These are phyloP conservation scores for Phyllotis vaccarum DNA, from an alignment of 2,797 vertebrate genomes.

Conservation along the genomic window DNA sequence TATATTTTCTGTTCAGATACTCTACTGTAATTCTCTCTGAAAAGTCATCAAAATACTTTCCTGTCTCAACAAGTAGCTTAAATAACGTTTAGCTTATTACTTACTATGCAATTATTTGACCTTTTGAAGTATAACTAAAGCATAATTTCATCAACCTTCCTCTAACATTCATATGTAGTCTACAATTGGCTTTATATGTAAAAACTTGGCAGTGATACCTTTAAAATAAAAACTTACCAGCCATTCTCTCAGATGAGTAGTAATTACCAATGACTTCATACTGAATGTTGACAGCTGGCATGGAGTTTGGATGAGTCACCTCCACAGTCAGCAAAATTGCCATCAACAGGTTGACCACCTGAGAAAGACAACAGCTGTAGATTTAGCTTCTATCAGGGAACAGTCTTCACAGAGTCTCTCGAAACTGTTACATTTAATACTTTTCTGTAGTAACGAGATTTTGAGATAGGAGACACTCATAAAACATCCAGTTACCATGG, in stretches of 20 bases:
- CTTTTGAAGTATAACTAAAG: slow-evolving; percentile 23
- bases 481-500: background rate
- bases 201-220: background rate
- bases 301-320: slow-evolving; percentile 97
- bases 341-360: slow-evolving; percentile 99
- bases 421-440: background rate
- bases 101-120: background rate
- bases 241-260: slow-evolving; percentile 97
- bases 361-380: slow-evolving; percentile 48
- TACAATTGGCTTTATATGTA: background rate
- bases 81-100: background rate
- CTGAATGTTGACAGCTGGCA: slow-evolving; percentile 96
- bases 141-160: background rate
- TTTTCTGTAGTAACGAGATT: slow-evolving; percentile 14
- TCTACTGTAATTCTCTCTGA: background rate
- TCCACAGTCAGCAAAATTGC: slow-evolving; percentile 98
- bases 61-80: slow-evolving; percentile 47
- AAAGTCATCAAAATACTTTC: slow-evolving; percentile 20
- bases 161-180: background rate
- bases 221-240: slow-evolving; percentile 89
- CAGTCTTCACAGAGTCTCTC: slow-evolving; percentile 1
- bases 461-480: background rate
- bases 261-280: slow-evolving; percentile 99
- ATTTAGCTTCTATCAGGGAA: background rate
- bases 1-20: background rate